These are phyloP conservation scores for Onychomys torridus DNA, from an alignment of 2,797 vertebrate species.

Conservation along the genomic window DNA sequence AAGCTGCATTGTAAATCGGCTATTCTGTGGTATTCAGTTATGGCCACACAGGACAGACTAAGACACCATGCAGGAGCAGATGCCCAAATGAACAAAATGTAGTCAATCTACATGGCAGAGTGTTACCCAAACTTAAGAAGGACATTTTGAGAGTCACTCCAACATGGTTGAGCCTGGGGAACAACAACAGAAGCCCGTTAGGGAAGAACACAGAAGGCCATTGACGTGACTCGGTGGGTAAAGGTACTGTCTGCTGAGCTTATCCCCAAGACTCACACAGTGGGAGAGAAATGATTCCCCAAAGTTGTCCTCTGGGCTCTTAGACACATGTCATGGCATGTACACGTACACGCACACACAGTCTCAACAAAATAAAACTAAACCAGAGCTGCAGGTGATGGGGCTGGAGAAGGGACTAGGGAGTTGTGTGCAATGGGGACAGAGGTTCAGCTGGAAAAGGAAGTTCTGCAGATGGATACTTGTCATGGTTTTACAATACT, in stretches of 20 bases:
- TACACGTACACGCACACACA: too few species aligned
- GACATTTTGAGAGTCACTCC: background rate
- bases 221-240: background rate
- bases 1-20: background rate
- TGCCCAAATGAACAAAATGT: background rate
- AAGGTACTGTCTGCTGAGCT: too few species aligned
- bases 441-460: background rate
- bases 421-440: background rate
- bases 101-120: background rate
- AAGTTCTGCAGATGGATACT: background rate
- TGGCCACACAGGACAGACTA: background rate
- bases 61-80: background rate
- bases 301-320: background rate
- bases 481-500: background rate
- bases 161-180: background rate
- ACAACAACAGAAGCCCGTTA: background rate
- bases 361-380: background rate
- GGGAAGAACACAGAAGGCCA: background rate
- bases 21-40: background rate
- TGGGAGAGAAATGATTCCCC: background rate
- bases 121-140: background rate
- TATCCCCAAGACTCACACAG: background rate
- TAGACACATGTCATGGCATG: background rate
- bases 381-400: background rate
- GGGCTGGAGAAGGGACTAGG: background rate